Base-by-base conservation (phyloP, 2,113 vertebrate genomes). In the Dinomys branickii region DNA sequence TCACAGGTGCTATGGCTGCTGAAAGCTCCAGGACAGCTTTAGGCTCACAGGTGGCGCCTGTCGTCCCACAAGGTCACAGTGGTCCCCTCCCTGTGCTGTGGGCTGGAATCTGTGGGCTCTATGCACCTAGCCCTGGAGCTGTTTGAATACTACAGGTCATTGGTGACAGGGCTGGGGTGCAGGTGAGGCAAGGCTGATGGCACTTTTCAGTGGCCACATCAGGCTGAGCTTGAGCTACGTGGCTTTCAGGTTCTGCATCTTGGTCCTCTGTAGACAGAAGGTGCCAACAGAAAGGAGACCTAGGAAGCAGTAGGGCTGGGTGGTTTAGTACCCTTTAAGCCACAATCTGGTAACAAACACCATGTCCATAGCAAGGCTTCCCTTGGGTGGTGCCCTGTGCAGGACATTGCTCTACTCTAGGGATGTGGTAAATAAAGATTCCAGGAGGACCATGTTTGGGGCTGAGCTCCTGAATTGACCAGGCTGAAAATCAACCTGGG, bases 11-110 rank as follows among this genome's bases (percentile, higher is more conserved):
- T 28, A 17, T 13, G 2, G 35, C 10, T 63, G 61, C 17, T 56
- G 41, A 44, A 84, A 38, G 35, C 54, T 85, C 24, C 63, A 82
- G 38, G 52, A 22, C 65, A 82, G 4, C 9, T 65, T 65, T 17
- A 3, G 17, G 58, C 5, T 16, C 3, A 20, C 4, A 2, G 22
- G 1, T 14, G 54, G 30, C 6, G 4, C 8, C 44, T 59, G 3
- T 71, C 5, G 22, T 5, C 54, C 16, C 5, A 33, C 0, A 0
- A 22, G n/a, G 9, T 35, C 65, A 35, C 35, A 33, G 16, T 5
- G 10, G 47, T 10, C 75, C 38, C 33, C 73, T 44, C 69, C n/a
- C 9, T 69, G 33, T 16, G 6, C 2, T 14, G 65, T 67, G 69
- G n/a, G 7, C n/a, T 52, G 44, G 24, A 54, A 17, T 82, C 54